These are phyloP conservation scores for Cyanistes caeruleus DNA, from an alignment of 2,113 vertebrate species.

Conservation along the genomic window DNA sequence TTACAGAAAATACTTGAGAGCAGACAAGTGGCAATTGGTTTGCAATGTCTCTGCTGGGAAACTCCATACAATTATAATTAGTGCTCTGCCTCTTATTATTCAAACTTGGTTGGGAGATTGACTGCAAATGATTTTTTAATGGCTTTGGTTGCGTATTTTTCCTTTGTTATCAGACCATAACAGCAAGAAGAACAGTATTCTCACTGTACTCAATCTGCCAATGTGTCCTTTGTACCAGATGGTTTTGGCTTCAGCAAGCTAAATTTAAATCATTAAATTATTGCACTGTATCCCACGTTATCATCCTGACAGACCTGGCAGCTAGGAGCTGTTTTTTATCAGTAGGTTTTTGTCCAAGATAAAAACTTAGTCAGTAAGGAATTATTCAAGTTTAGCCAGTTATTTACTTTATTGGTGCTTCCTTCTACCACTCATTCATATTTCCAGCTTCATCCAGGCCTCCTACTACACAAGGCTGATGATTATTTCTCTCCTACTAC, in stretches of 20 bases:
- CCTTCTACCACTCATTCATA: neutral
- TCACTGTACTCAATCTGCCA: constrained; percentile 20
- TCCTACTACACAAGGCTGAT: too few species aligned
- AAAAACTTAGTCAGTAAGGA: neutral
- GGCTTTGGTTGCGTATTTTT: constrained; percentile 54
- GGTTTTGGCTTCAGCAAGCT: constrained; percentile 22
- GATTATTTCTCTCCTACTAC: too few species aligned
- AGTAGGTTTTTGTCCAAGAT: neutral
- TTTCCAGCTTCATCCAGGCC: neutral
- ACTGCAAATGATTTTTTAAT: constrained; percentile 61
- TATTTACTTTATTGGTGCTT: neutral
- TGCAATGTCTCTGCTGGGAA: constrained; percentile 57
- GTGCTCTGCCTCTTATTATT: constrained; percentile 36
- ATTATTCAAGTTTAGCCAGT: neutral
- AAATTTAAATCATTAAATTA: constrained; percentile 56
- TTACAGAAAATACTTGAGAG: constrained; percentile 56
- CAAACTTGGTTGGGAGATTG: constrained; percentile 32
- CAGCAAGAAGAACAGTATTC: constrained; percentile 48
- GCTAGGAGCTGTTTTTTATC: neutral
- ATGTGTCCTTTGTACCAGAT: constrained; percentile 46
- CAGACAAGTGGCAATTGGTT: constrained; percentile 61
- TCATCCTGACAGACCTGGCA: neutral
- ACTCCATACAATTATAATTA: constrained; percentile 50
- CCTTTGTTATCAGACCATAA: constrained; percentile 67
- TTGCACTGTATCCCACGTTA: neutral